Evolutionary conservation across 2,113 vertebrate genomes (phyloP).

Genomic region (Grus americana): DNA sequence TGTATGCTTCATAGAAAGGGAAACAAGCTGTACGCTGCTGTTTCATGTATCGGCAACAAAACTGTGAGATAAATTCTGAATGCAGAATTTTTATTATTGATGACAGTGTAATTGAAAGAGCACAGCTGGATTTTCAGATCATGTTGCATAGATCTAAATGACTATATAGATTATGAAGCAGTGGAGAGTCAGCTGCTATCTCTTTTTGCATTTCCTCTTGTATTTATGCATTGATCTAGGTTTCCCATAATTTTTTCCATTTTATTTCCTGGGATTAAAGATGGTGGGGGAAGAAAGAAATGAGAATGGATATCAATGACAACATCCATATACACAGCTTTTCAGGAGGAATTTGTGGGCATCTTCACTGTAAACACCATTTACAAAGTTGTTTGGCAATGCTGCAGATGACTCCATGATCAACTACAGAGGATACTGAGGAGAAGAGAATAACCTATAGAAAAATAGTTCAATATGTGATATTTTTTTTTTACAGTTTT

Average conservation of each 20-base stretch:
- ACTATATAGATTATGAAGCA: neutral
- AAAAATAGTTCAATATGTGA: neutral
- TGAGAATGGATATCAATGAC: neutral
- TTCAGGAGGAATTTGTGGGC: neutral
- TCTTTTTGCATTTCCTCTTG: neutral
- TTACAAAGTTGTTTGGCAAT: neutral
- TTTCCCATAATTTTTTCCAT: neutral
- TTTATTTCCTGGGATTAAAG: neutral
- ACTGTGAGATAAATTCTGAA: slow-evolving; percentile 1
- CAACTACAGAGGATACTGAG: neutral
- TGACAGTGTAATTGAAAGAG: slow-evolving; percentile 41
- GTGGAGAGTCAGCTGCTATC: slow-evolving; percentile 18
- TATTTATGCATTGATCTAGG: neutral
- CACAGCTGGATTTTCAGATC: slow-evolving; percentile 60
- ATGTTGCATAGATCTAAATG: slow-evolving; percentile 15
- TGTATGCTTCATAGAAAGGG: neutral
- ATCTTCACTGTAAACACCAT: neutral
- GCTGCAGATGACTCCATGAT: neutral
- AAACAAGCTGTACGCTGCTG: neutral
- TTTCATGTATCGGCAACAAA: slow-evolving; percentile 28
- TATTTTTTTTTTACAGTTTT: neutral
- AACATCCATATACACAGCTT: neutral
- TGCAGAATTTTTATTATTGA: slow-evolving; percentile 36
- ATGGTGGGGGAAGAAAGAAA: neutral
- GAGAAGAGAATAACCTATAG: neutral